These are phyloP conservation scores for Caenorhabditis remanei DNA, from an alignment of 1,140 invertebrate species.

Conservation along the genomic window DNA sequence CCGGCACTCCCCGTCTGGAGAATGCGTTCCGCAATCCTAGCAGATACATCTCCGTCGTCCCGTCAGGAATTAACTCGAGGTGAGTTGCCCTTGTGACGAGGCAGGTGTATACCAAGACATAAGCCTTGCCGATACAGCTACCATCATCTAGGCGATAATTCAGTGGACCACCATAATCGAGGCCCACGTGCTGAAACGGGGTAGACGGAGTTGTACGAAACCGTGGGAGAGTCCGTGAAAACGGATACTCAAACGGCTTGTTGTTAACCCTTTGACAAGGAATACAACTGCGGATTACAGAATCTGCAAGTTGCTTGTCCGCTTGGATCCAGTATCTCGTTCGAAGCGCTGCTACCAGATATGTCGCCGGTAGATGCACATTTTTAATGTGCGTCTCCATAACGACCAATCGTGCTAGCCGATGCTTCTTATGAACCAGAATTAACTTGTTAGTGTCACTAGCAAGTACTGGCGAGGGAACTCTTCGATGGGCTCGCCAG, in stretches of 20 bases:
- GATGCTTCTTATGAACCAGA: not conserved
- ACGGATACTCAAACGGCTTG: not conserved
- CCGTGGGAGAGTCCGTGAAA: not conserved
- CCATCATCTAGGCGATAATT: not conserved
- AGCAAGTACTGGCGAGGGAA: not conserved
- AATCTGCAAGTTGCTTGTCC: not conserved
- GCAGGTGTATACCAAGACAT: not conserved
- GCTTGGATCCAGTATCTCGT: not conserved
- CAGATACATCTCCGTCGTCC: not conserved
- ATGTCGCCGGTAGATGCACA: not conserved
- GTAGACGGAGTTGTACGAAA: not conserved
- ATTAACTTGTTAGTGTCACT: not conserved
- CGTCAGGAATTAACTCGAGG: not conserved
- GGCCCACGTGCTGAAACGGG: not conserved
- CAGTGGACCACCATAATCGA: not conserved
- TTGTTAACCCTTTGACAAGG: not conserved
- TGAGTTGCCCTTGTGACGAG: not conserved
- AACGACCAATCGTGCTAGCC: not conserved
- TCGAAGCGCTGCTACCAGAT: not conserved
- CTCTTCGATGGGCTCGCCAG: not conserved
- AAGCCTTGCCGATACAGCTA: not conserved
- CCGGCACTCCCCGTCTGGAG: not conserved
- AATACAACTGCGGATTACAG: not conserved
- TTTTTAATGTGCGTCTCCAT: not conserved
- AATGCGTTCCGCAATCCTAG: not conserved